Percentiles rank a stretch among this genome's conserved stretches.
Conservation (phyloP, 2,113 vertebrate genomes). For the Vimba vimba region DNA sequence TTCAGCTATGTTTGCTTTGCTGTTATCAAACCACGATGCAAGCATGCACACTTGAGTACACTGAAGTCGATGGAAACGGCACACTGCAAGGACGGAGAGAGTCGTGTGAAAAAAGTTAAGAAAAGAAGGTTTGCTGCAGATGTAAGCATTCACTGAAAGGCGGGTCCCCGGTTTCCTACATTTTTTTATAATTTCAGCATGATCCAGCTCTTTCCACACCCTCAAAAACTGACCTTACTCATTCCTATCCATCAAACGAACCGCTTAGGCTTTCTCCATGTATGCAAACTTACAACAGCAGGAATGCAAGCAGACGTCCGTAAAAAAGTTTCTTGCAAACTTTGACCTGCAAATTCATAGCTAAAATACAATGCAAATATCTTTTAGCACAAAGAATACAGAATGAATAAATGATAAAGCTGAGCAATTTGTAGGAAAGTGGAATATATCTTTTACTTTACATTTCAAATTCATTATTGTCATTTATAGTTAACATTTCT, state of each 20-base stretch:
- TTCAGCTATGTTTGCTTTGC: constrained; percentile 1
- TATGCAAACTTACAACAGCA: background rate
- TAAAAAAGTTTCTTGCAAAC: background rate
- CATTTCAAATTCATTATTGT: too few species aligned
- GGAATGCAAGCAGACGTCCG: too few species aligned
- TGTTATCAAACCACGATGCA: background rate
- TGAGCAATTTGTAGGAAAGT: too few species aligned
- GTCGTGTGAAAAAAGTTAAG: background rate
- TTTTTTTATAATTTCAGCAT: background rate
- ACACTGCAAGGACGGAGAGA: background rate
- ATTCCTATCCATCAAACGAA: background rate
- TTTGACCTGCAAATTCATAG: background rate
- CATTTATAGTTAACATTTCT: too few species aligned
- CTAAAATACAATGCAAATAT: too few species aligned
- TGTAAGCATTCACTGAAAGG: background rate
- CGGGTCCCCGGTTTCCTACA: background rate
- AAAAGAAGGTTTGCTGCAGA: background rate
- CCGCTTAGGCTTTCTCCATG: background rate
- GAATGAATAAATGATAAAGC: too few species aligned
- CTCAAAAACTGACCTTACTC: background rate
- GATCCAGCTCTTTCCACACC: background rate
- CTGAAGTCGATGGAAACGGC: background rate
- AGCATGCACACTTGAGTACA: background rate
- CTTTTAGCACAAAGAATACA: too few species aligned
- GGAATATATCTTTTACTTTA: too few species aligned